A percentile compares a stretch with the other conserved stretches of the same genome.
These are phyloP conservation scores for Nemurella pictetii DNA, from an alignment of 2,888 invertebrate genomes.

Conservation along the genomic window DNA sequence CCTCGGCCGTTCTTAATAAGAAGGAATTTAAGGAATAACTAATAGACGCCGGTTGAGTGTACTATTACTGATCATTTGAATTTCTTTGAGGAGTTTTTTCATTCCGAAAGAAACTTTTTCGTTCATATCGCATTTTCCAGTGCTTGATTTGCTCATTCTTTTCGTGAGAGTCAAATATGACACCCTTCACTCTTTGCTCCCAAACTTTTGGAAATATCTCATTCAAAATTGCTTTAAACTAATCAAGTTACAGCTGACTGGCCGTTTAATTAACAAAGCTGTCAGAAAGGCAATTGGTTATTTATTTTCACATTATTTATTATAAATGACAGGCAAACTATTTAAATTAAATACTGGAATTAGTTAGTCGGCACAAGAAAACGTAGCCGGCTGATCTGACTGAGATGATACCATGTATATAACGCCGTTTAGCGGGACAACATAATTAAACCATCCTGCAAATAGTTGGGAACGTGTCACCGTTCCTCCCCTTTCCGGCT, in stretches of 20 bases:
- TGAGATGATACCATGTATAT: background rate
- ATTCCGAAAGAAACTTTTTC: background rate
- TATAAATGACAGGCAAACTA: background rate
- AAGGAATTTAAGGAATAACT: background rate
- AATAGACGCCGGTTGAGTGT: background rate
- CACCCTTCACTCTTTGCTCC: background rate
- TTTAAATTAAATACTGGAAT: background rate
- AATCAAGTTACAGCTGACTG: background rate
- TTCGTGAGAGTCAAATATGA: background rate
- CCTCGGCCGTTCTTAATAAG: background rate
- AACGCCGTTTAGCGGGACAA: background rate
- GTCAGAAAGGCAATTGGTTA: constrained; percentile 5
- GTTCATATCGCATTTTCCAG: background rate
- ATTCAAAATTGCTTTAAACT: background rate
- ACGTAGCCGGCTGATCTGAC: background rate
- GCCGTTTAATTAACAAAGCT: constrained; percentile 1
- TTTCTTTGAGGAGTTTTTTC: constrained; percentile 4
- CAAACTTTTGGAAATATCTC: background rate
- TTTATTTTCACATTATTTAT: background rate
- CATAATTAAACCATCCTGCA: background rate
- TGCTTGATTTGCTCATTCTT: background rate
- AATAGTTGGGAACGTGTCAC: background rate
- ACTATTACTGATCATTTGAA: background rate
- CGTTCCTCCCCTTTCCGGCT: background rate
- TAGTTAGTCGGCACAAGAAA: background rate